phyloP scores from a whole-genome alignment of 2,113 vertebrate genomes.

The Malurus cyaneus region DNA sequence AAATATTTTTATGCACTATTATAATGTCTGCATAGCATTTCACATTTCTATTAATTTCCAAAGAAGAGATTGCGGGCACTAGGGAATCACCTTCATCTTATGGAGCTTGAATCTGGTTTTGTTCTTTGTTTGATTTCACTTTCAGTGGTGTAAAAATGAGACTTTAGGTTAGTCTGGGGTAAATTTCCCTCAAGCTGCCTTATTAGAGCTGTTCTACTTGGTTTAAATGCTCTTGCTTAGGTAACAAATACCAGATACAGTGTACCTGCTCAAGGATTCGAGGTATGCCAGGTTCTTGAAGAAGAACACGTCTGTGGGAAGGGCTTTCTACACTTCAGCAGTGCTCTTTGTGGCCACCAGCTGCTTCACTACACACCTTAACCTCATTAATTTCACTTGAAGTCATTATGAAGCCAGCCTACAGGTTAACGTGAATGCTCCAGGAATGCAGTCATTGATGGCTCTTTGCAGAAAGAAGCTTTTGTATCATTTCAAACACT shows the following conservation, averaged over 20 bases:
- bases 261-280: background rate
- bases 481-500: accelerated
- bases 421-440: background rate
- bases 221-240: background rate
- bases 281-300: background rate
- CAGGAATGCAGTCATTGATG: background rate
- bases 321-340: background rate
- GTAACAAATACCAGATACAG: background rate
- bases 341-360: background rate
- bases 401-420: background rate
- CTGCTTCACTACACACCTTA: background rate
- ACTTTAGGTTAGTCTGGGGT: background rate
- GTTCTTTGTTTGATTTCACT: background rate
- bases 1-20: background rate
- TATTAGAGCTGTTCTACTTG: background rate
- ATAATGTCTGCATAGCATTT: background rate
- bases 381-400: background rate
- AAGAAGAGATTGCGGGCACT: background rate
- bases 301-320: accelerated
- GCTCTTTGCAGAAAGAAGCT: background rate
- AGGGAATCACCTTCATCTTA: background rate
- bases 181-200: background rate
- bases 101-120: background rate
- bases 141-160: background rate
- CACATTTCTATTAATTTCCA: background rate